Evolutionary conservation across 2,888 invertebrate species (phyloP), one percentile per base, ranked within the genome.

Genomic region (Caenorhabditis macrosperma): DNA sequence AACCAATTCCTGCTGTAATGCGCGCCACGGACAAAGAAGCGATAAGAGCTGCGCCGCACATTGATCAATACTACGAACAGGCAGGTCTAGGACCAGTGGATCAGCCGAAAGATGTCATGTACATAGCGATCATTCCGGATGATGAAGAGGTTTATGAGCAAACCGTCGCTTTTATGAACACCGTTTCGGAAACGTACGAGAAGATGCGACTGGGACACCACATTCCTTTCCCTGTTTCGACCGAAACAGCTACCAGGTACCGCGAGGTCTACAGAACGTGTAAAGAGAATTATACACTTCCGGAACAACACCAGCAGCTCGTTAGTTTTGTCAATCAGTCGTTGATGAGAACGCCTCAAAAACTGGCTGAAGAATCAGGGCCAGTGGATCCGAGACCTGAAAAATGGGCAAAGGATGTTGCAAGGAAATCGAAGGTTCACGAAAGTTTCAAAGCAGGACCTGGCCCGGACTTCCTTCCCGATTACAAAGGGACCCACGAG

Each of bases 1-100:
- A 92, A 86, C 92, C 92, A 3, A 90, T 93, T 52, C 92, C 92
- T 3, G 90, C 90, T 12, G 84, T 92, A 7, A 85, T 87, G 48
- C 82, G 81, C 7, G 63, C 82, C 33, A 57, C 59, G 38, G 78
- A 66, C n/a, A 78, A 26, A 68, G 88, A 76, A 68, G 74, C 61
- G 69, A 82, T 80, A 54, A 64, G 59, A 52, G 78, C 67, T 22
- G 57, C 79, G 15, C 83, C 85, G 10, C 68, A 68, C 48, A 61
- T 82, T 1, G 48, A 59, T 15, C 64, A 69, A 12, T 75, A 54
- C 52, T 57, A 44, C 17, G 55, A 72, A 26, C 60, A 67, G 26
- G 67, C 98, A n/a, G 92, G 95, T n/a, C 92, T 99, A 12, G 97
- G 98, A 91, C 99, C 99, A 0, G 97, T 96, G 91, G 95, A 96